These are phyloP conservation scores for Notolepis coatsorum DNA, from an alignment of 2,797 vertebrate species.

Conservation along the genomic window DNA sequence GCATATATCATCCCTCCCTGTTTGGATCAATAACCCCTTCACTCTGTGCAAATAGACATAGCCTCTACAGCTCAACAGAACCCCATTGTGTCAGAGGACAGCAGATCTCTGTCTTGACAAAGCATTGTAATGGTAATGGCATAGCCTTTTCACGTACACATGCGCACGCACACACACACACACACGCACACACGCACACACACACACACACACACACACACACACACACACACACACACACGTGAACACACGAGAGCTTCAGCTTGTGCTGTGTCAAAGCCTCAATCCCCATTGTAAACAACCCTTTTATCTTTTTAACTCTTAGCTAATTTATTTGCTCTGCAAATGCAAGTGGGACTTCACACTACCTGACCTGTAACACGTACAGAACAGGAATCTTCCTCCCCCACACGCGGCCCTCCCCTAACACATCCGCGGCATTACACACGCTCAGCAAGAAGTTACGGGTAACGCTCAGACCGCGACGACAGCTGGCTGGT, in stretches of 20 bases:
- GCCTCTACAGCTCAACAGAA: neutral
- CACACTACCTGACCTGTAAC: constrained; percentile 67
- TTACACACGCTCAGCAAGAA: constrained; percentile 31
- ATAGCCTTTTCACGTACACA: too few species aligned
- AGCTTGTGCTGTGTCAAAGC: neutral
- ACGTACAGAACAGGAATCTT: constrained; percentile 63
- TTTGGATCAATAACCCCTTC: too few species aligned
- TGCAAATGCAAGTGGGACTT: constrained; percentile 67
- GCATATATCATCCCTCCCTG: too few species aligned
- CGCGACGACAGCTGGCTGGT: constrained; percentile 46
- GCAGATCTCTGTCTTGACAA: neutral
- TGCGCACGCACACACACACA: too few species aligned
- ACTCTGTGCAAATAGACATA: too few species aligned
- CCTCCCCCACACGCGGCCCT: constrained; percentile 61
- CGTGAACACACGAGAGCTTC: neutral
- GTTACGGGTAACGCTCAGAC: constrained; percentile 38
- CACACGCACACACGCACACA: too few species aligned
- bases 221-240: neutral
- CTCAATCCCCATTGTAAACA: constrained; percentile 17
- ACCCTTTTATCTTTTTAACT: neutral
- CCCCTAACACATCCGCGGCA: constrained; percentile 14
- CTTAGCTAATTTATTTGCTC: constrained; percentile 44
- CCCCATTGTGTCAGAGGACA: constrained; percentile 10
- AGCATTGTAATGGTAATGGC: too few species aligned
- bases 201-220: neutral